Evolutionary conservation across 2,113 vertebrate species (phyloP).

Genomic region (Donacobius atricapilla): DNA sequence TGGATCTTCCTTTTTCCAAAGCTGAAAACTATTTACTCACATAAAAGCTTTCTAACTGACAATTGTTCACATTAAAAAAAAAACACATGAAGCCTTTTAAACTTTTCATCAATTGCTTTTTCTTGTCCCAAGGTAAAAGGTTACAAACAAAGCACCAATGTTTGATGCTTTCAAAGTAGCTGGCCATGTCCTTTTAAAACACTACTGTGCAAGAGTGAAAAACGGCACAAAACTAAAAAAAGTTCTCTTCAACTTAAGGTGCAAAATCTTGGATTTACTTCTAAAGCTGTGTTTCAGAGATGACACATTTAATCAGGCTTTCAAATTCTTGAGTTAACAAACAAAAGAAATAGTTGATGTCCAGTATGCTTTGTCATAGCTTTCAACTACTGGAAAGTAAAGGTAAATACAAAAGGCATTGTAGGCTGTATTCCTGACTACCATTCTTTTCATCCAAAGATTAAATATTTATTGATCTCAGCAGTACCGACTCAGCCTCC

Average conservation of each 20-base stretch:
- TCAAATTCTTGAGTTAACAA: neutral
- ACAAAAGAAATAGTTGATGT: neutral
- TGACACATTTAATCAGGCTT: neutral
- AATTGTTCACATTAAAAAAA: neutral
- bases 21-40: neutral
- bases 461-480: neutral
- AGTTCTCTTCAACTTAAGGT: neutral
- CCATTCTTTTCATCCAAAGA: neutral
- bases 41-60: neutral
- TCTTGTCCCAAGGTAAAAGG: neutral
- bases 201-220: neutral
- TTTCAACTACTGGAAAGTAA: neutral
- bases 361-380: neutral
- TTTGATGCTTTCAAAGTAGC: neutral
- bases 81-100: neutral
- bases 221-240: neutral
- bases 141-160: neutral
- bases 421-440: neutral
- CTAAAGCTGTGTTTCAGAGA: neutral
- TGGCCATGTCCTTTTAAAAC: neutral
- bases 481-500: neutral
- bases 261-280: neutral
- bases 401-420: neutral
- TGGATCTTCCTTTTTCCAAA: neutral
- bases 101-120: neutral